Conservation (phyloP, 2,888 invertebrate genomes). For the Hoplodrina blanda region DNA sequence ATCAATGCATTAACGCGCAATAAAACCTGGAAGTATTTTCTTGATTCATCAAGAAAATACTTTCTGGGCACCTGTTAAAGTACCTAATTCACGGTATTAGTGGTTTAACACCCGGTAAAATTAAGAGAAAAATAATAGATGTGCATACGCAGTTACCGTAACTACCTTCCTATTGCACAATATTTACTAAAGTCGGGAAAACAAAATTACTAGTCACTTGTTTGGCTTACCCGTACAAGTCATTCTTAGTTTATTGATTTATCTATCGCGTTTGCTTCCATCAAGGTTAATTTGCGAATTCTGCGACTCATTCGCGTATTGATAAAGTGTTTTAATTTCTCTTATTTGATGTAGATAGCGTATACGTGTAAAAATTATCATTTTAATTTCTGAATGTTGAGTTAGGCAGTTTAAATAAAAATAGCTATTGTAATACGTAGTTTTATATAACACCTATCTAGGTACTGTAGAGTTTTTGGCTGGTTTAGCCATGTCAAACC, state of each 20-base stretch:
- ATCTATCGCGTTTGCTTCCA: conserved; percentile 1
- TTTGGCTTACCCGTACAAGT: conserved; percentile 28
- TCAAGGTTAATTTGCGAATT: conserved; percentile 26
- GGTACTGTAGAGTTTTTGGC: too few relatives aligned
- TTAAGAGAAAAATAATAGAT: background rate
- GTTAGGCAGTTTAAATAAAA: background rate
- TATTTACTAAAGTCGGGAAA: conserved; percentile 18
- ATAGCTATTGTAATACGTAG: background rate
- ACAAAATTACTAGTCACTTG: conserved; percentile 9
- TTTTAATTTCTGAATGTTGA: background rate
- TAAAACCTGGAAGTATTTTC: too few relatives aligned
- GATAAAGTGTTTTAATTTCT: conserved; percentile 13
- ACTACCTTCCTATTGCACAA: conserved; percentile 17
- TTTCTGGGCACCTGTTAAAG: background rate
- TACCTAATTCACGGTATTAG: too few relatives aligned
- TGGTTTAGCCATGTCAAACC: too few relatives aligned
- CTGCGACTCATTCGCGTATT: conserved; percentile 6
- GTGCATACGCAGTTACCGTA: background rate
- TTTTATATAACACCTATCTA: too few relatives aligned
- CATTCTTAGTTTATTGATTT: conserved; percentile 39
- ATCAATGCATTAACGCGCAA: too few relatives aligned
- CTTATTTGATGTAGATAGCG: conserved; percentile 5
- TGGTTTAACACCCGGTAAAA: background rate
- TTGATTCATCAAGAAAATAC: background rate
- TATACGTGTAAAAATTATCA: background rate